Evolutionary conservation across 2,888 invertebrate species (phyloP).

Genomic region (Perithous albicinctus): DNA sequence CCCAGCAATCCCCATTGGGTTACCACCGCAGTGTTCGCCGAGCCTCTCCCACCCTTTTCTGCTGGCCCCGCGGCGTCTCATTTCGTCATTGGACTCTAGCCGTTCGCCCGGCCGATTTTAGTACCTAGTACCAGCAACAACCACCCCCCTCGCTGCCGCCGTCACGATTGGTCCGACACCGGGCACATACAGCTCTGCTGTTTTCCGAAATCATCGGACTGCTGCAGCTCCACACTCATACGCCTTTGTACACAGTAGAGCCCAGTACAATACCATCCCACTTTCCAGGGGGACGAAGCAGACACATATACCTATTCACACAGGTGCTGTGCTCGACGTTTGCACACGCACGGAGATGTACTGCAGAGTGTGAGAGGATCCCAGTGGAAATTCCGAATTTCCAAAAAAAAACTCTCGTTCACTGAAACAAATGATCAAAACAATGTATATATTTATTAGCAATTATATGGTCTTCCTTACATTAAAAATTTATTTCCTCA

Average conservation of each 20-base stretch:
- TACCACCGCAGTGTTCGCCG: constrained; percentile 70
- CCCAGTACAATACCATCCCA: constrained; percentile 4
- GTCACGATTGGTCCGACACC: constrained; percentile 73
- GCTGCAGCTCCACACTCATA: constrained; percentile 37
- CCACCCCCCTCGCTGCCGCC: constrained; percentile 34
- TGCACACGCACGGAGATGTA: neutral
- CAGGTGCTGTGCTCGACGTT: neutral
- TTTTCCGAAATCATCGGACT: constrained; percentile 80
- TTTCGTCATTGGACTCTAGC: constrained; percentile 77
- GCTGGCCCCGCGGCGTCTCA: constrained; percentile 69
- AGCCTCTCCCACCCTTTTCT: constrained; percentile 54
- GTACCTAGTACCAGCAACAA: constrained; percentile 42
- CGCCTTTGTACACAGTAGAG: constrained; percentile 14
- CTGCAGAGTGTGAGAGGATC: neutral
- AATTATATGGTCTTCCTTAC: neutral
- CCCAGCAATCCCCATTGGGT: constrained; percentile 62
- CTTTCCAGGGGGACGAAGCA: constrained; percentile 9
- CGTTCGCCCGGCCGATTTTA: constrained; percentile 61
- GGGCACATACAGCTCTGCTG: constrained; percentile 66
- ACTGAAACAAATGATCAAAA: neutral
- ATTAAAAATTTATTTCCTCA: no score
- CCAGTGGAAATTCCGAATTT: neutral
- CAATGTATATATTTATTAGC: neutral
- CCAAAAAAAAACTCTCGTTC: neutral
- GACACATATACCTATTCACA: neutral